These are phyloP conservation scores for Forbesichthys papilliferus DNA, from an alignment of 2,113 vertebrate species.

Conservation along the genomic window DNA sequence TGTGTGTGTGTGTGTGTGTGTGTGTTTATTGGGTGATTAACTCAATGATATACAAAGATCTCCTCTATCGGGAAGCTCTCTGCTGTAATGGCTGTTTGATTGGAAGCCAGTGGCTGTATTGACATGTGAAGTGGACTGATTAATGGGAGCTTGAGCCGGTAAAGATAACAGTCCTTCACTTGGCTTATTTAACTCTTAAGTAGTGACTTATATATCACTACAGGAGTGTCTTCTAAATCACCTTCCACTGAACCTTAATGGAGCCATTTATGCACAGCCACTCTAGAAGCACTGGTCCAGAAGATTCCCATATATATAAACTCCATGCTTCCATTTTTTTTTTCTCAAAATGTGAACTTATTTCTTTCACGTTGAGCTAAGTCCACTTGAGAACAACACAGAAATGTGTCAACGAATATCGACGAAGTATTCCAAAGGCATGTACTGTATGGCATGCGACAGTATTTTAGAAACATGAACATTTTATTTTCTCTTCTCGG, in stretches of 20 bases:
- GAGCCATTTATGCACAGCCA: slow-evolving; percentile 59
- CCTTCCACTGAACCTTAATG: slow-evolving; percentile 50
- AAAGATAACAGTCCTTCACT: slow-evolving; percentile 78
- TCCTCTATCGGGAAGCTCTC: slow-evolving; percentile 67
- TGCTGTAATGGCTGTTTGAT: slow-evolving; percentile 76
- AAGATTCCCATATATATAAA: slow-evolving; percentile 20
- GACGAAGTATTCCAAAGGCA: slow-evolving; percentile 19
- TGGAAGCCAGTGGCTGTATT: slow-evolving; percentile 72
- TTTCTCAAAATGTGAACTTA: slow-evolving; percentile 7
- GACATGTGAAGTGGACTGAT: slow-evolving; percentile 79
- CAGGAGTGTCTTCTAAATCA: slow-evolving; percentile 60
- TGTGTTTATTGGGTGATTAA: slow-evolving; percentile 62
- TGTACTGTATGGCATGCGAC: too few relatives aligned
- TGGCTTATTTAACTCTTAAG: slow-evolving; percentile 74
- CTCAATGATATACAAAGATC: slow-evolving; percentile 73
- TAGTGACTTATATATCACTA: slow-evolving; percentile 65
- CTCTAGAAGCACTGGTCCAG: slow-evolving; percentile 52
- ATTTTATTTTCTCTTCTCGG: slow-evolving; percentile 2
- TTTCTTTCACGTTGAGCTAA: slow-evolving; percentile 39
- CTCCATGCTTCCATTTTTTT: slow-evolving; percentile 17
- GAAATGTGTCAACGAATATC: slow-evolving; percentile 22
- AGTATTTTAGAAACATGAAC: slow-evolving; percentile 18
- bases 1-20: not conserved
- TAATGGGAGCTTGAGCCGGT: slow-evolving; percentile 80
- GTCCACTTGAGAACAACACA: slow-evolving; percentile 45